A percentile compares a stretch with the other conserved stretches of the same genome.
These are phyloP conservation scores for Acanthurus lineatus DNA, from an alignment of 2,797 vertebrate genomes.

Conservation along the genomic window DNA sequence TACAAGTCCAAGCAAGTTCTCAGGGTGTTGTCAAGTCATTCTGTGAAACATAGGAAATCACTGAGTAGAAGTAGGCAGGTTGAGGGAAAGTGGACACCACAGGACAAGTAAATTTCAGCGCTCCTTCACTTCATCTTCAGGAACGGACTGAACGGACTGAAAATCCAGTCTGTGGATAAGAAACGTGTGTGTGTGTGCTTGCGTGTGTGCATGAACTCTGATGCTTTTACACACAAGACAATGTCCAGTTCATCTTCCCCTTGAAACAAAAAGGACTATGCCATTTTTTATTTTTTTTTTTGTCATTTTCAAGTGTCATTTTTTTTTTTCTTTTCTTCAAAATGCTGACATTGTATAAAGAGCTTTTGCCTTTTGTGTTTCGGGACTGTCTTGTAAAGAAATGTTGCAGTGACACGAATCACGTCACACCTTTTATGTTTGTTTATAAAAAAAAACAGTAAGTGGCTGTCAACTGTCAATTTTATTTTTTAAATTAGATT, in stretches of 20 bases:
- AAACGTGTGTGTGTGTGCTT: conserved; percentile 40
- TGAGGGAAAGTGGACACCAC: conserved; percentile 32
- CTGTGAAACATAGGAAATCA: conserved; percentile 77
- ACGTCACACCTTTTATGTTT: conserved; percentile 70
- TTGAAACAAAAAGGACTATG: conserved; percentile 80
- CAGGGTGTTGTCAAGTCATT: conserved; percentile 69
- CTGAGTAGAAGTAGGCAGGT: conserved; percentile 55
- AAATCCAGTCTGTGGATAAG: conserved; percentile 65
- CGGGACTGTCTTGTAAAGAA: conserved; percentile 79
- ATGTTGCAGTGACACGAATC: conserved; percentile 76
- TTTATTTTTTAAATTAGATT: conserved; percentile 86
- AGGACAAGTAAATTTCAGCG: conserved; percentile 27
- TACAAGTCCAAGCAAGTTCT: conserved; percentile 59
- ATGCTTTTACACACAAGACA: conserved; percentile 80
- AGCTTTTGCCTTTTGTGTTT: conserved; percentile 79
- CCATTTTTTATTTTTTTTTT: conserved; percentile 52
- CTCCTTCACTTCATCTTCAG: conserved; percentile 54
- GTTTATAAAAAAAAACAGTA: conserved; percentile 70
- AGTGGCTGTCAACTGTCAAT: conserved; percentile 81
- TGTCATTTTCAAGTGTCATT: conserved; percentile 63
- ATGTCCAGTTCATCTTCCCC: conserved; percentile 67
- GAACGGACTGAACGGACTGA: conserved; percentile 60
- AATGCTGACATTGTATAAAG: conserved; percentile 71
- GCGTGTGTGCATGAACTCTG: conserved; percentile 72
- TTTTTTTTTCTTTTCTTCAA: conserved; percentile 31